Conservation (phyloP, 1,140 invertebrate species). For the Bombus picipes region DNA sequence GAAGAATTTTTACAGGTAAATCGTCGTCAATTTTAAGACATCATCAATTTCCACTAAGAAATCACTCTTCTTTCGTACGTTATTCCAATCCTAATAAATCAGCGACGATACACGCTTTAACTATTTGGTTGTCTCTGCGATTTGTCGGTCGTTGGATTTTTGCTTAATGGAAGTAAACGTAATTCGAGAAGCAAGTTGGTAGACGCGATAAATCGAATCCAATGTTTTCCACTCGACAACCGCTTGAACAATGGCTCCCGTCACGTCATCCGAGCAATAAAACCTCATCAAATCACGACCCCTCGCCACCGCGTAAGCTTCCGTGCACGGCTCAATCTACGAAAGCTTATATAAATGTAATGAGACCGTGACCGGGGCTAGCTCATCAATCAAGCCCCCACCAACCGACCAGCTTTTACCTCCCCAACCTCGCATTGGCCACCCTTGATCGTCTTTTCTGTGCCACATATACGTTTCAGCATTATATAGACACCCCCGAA, state of each 20-base stretch:
- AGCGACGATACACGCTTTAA: background rate
- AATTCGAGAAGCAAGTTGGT: background rate
- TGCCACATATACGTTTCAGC: conserved; percentile 47
- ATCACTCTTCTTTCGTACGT: background rate
- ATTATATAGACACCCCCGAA: conserved; percentile 54
- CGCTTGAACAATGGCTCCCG: conserved; percentile 70
- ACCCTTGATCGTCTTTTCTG: conserved; percentile 30
- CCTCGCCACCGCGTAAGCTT: conserved; percentile 79
- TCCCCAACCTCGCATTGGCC: conserved; percentile 19
- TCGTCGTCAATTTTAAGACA: background rate
- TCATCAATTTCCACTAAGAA: background rate
- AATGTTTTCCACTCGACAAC: conserved; percentile 67
- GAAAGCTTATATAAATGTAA: conserved; percentile 83
- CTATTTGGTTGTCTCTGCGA: background rate
- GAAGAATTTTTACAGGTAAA: background rate
- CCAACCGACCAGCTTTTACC: conserved; percentile 33
- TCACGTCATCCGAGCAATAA: conserved; percentile 80
- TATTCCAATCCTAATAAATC: too few relatives aligned
- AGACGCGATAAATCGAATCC: conserved; percentile 69
- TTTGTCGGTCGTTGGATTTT: background rate
- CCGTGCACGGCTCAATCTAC: conserved; percentile 80
- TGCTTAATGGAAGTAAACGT: background rate
- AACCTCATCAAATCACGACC: conserved; percentile 83
- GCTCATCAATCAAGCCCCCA: conserved; percentile 82
- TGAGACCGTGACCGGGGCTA: conserved; percentile 80